phyloP scores from a whole-genome alignment of 2,797 vertebrate species.

The Remorina albescens region DNA sequence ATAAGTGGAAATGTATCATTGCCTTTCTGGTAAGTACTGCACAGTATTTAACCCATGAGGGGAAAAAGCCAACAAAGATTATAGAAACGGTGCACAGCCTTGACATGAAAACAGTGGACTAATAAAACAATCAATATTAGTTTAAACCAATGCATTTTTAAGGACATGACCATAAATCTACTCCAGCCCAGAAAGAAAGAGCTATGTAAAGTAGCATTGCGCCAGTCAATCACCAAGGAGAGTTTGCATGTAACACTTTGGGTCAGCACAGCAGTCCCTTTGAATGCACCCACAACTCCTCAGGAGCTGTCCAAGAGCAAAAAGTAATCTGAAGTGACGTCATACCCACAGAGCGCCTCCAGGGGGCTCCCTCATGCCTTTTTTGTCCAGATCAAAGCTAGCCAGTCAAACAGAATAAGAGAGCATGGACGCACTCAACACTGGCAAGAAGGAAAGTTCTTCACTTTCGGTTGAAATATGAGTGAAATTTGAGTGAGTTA shows the following conservation, averaged over 20 bases:
- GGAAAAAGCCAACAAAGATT: conserved; percentile 62
- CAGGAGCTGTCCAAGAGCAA: conserved; percentile 62
- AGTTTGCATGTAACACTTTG: conserved; percentile 63
- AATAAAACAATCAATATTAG: conserved; percentile 61
- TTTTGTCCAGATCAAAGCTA: conserved; percentile 78
- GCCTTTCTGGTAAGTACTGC: conserved; percentile 48
- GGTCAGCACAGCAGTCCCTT: conserved; percentile 69
- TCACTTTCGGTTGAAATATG: conserved; percentile 51
- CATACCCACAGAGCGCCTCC: conserved; percentile 76
- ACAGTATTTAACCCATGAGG: conserved; percentile 57
- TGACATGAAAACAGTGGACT: conserved; percentile 67
- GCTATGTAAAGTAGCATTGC: conserved; percentile 35
- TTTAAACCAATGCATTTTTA: conserved; percentile 50
- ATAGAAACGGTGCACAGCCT: conserved; percentile 67
- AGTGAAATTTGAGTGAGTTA: conserved; percentile 52
- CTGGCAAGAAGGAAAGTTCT: conserved; percentile 71
- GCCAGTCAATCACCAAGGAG: conserved; percentile 39
- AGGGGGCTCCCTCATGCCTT: conserved; percentile 72
- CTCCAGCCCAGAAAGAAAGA: conserved; percentile 41
- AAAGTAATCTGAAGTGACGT: conserved; percentile 72
- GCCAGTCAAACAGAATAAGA: conserved; percentile 80
- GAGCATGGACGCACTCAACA: conserved; percentile 67
- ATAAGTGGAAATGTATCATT: conserved; percentile 40
- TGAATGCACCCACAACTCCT: conserved; percentile 59
- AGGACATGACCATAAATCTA: conserved; percentile 21